Evolutionary conservation across 2,888 invertebrate species (phyloP).

Genomic region (Polia nebulosa): DNA sequence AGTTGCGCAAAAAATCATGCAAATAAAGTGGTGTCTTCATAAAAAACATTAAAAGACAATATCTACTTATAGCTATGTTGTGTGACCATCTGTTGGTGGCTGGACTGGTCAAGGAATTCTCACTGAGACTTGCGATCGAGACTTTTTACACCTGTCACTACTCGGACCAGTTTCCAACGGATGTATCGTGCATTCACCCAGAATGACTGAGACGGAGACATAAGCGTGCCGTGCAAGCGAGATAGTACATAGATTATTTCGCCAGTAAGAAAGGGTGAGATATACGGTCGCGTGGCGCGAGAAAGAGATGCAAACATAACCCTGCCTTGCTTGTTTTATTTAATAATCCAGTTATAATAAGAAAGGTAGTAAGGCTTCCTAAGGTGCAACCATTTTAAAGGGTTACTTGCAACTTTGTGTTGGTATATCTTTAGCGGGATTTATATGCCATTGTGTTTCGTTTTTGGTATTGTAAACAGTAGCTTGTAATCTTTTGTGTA

Average conservation of each 20-base stretch:
- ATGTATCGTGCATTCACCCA: conserved; percentile 85
- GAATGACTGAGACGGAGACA: conserved; percentile 70
- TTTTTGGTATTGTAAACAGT: conserved; percentile 48
- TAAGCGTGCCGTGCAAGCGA: conserved; percentile 77
- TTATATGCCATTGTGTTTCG: conserved; percentile 46
- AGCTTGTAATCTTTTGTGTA: conserved; percentile 38
- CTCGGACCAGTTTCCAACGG: conserved; percentile 82
- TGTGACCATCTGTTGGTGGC: conserved; percentile 66
- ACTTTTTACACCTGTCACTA: conserved; percentile 86
- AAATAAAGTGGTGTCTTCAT: conserved; percentile 23
- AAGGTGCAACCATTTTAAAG: conserved; percentile 66
- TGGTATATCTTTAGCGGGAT: conserved; percentile 44
- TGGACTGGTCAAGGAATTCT: conserved; percentile 80
- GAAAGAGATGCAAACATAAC: conserved; percentile 67
- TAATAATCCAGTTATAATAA: conserved; percentile 84
- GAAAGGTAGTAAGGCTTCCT: conserved; percentile 71
- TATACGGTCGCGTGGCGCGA: conserved; percentile 82
- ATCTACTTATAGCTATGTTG: conserved; percentile 28
- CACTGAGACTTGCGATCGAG: conserved; percentile 61
- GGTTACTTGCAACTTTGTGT: conserved; percentile 62
- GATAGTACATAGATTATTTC: conserved; percentile 43
- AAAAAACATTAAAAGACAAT: conserved; percentile 25
- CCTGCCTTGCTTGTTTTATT: conserved; percentile 71
- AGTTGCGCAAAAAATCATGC: conserved; percentile 35
- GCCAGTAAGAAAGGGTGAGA: conserved; percentile 56